Conservation (phyloP, 1,140 invertebrate genomes). For the Bombus polaris region DNA sequence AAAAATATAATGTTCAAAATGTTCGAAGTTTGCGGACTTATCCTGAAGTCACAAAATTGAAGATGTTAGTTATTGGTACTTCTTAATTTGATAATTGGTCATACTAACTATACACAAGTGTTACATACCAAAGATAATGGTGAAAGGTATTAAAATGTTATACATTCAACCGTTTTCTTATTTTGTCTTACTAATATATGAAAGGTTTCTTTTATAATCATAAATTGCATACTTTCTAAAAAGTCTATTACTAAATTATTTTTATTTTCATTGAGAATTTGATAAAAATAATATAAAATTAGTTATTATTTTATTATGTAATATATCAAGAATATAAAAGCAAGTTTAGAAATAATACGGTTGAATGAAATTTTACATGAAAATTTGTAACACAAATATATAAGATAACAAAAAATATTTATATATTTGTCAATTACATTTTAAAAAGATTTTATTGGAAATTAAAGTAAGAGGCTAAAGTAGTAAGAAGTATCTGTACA, state of each 20-base stretch:
- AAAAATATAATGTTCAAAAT: background rate
- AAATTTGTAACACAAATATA: slow-evolving; percentile 19
- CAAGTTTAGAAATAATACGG: background rate
- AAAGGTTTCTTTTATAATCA: slow-evolving; percentile 9
- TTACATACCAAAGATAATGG: slow-evolving; percentile 63
- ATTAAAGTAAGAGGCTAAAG: slow-evolving; percentile 13
- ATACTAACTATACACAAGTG: slow-evolving; percentile 26
- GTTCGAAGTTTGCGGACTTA: background rate
- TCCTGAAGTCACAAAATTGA: slow-evolving; percentile 17
- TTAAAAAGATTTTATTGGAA: slow-evolving; percentile 6
- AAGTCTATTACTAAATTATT: background rate
- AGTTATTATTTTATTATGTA: background rate
- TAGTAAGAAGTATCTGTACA: background rate
- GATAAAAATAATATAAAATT: background rate
- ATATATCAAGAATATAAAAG: background rate
- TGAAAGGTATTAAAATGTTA: slow-evolving; percentile 16
- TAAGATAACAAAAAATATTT: slow-evolving; percentile 8
- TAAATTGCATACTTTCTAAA: background rate
- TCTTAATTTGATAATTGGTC: slow-evolving; percentile 44
- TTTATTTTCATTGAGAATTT: background rate
- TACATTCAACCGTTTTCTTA: slow-evolving; percentile 25
- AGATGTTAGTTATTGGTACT: slow-evolving; percentile 17
- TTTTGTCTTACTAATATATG: background rate
- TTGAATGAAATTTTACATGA: slow-evolving; percentile 32
- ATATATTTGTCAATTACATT: background rate